These are phyloP conservation scores for Hydrolagus affinis DNA, from an alignment of 2,113 vertebrate species.

Conservation along the genomic window DNA sequence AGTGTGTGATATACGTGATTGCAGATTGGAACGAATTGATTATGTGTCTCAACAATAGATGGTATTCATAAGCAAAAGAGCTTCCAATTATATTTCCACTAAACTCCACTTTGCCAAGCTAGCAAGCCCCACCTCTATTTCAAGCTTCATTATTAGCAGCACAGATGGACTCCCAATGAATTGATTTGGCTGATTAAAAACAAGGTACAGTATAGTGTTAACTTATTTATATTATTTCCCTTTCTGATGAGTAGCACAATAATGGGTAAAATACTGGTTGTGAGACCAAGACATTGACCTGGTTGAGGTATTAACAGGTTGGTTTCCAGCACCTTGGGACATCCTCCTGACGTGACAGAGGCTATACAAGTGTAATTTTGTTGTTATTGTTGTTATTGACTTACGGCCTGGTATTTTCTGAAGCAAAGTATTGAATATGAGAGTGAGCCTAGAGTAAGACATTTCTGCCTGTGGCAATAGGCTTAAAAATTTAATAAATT, in stretches of 20 bases:
- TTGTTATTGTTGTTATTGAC: no score
- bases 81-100: not conserved
- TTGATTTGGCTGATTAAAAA: not conserved
- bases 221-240: conserved; percentile 15
- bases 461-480: not conserved
- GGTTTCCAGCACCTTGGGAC: no score
- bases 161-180: not conserved
- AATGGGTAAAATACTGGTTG: not conserved
- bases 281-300: not conserved
- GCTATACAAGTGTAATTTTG: no score
- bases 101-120: not conserved
- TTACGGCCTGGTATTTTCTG: not conserved
- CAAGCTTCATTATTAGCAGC: not conserved
- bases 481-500: not conserved
- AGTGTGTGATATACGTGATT: not conserved
- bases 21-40: not conserved
- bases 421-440: not conserved
- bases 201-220: not conserved
- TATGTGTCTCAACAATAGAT: not conserved
- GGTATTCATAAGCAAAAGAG: conserved; percentile 15
- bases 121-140: not conserved
- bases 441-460: not conserved
- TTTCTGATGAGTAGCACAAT: not conserved
- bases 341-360: no score
- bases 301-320: not conserved